Base-by-base conservation (phyloP, 2,113 vertebrate genomes). In the Pterocles orientalis region DNA sequence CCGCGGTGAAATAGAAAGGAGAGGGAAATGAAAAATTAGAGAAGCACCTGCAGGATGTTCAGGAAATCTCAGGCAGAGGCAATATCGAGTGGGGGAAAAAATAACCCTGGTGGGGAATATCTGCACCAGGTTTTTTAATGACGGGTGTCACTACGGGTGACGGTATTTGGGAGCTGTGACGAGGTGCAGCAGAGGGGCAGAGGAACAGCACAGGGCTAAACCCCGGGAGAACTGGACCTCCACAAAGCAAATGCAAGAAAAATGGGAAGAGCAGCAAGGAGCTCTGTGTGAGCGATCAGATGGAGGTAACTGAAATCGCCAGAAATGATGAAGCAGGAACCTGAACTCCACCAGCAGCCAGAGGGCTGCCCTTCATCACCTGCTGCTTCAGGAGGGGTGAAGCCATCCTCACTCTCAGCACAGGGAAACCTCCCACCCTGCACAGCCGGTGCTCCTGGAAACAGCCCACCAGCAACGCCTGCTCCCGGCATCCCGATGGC, bases 201-300 rank as follows among this genome's bases (percentile, higher is more conserved):
- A 13, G 36, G 45, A 26, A 64, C 39, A 39, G 39, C 39, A 39
- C 39, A 39, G 19, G 60, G 29, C 6, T 10, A 12, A 58, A 83
- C 8, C 54, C 81, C 10, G 3, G 0, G 5, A 21, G 24, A 82
- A 1, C 0, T 2, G 2, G 26, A 4, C 18, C 15, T 43, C 13
- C 48, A 29, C 26, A 43, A 24, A 34, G 23, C 10, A 39, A 7
- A 18, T 1, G 0, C 9, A 12, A 33, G 33, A 13, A 20, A 61
- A 21, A 17, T 2, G 12, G 10, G 57, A n/a, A 76, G 6, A 5
- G 12, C 18, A 51, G 25, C 6, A n/a, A 48, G 58, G 18, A 34
- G 4, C 20, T 62, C 23, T 8, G 41, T 3, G 41, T 17, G 10
- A 64, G 57, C 2, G 18, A 50, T 50, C 1, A 10, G 34, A 20